A percentile compares a stretch with the other conserved stretches of the same genome.
Evolutionary conservation across 2,113 vertebrate genomes (phyloP).

Genomic region (Pachyramphus minor): DNA sequence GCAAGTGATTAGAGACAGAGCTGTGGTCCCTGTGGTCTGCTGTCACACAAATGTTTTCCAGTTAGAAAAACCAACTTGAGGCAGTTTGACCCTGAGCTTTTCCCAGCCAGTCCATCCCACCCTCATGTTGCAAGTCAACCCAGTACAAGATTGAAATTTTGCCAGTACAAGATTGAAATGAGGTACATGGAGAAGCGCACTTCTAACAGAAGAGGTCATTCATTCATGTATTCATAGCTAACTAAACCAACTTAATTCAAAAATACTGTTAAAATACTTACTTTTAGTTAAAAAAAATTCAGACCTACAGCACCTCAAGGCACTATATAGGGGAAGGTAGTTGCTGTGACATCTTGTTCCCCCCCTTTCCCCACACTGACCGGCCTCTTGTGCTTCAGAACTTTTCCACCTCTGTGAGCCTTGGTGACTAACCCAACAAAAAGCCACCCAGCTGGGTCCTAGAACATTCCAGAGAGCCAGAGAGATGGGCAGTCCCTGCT

Average conservation of each 20-base stretch:
- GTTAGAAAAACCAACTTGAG: neutral
- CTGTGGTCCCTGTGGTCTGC: neutral
- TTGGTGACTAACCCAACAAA: neutral
- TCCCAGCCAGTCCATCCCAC: fast-evolving
- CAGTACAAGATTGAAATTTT: neutral
- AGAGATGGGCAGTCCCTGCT: neutral
- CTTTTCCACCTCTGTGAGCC: neutral
- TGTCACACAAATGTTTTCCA: neutral
- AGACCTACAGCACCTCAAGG: neutral
- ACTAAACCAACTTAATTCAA: neutral
- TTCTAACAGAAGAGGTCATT: neutral
- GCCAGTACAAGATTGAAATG: neutral
- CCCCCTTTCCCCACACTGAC: neutral
- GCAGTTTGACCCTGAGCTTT: neutral
- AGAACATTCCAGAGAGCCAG: too few species aligned
- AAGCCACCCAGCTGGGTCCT: neutral
- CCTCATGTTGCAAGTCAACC: neutral
- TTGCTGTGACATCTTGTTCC: neutral
- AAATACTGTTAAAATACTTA: neutral
- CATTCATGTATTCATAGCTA: neutral
- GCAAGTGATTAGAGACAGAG: neutral
- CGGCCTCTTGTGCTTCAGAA: neutral
- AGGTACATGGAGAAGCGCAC: neutral
- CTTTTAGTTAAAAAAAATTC: neutral
- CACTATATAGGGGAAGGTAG: neutral